Percentiles rank a stretch among this genome's conserved stretches.
Conservation (phyloP, 2,113 vertebrate species). For the Eira barbara region DNA sequence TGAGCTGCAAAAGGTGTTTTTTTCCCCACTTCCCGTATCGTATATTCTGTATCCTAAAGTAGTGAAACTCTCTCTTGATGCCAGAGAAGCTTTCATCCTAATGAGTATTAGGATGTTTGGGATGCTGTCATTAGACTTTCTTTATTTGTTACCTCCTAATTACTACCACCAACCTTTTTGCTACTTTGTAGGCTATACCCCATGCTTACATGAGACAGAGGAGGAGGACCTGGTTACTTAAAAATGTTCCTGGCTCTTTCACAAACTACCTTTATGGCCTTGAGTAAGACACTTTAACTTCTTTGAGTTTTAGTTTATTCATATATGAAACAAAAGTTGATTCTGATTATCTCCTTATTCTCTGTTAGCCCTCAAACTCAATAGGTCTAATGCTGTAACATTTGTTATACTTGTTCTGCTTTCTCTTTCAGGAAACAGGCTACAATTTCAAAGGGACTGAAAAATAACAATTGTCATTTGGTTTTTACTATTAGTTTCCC, state of each 20-base stretch:
- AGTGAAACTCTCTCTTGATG: background rate
- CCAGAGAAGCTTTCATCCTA: background rate
- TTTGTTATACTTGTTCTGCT: background rate
- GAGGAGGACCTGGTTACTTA: background rate
- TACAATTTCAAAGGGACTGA: background rate
- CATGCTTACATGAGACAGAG: background rate
- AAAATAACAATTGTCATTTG: background rate
- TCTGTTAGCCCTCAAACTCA: background rate
- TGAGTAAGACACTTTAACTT: background rate
- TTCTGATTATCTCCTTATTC: background rate
- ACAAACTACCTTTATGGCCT: background rate
- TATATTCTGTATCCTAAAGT: background rate
- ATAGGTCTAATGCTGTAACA: background rate
- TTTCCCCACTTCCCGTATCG: background rate
- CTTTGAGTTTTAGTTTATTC: conserved; percentile 7
- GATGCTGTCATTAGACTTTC: background rate
- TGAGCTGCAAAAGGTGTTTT: background rate
- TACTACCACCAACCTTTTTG: background rate
- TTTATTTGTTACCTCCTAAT: background rate
- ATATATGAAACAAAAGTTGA: background rate
- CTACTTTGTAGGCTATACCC: background rate
- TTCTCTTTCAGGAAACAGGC: conserved; percentile 23
- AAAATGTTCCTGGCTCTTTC: background rate
- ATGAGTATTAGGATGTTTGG: background rate
- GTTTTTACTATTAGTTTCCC: background rate